Percentiles rank a stretch among this genome's conserved stretches.
Evolutionary conservation across 2,888 invertebrate species (phyloP).

Genomic region (Dicranocentrus wangi): DNA sequence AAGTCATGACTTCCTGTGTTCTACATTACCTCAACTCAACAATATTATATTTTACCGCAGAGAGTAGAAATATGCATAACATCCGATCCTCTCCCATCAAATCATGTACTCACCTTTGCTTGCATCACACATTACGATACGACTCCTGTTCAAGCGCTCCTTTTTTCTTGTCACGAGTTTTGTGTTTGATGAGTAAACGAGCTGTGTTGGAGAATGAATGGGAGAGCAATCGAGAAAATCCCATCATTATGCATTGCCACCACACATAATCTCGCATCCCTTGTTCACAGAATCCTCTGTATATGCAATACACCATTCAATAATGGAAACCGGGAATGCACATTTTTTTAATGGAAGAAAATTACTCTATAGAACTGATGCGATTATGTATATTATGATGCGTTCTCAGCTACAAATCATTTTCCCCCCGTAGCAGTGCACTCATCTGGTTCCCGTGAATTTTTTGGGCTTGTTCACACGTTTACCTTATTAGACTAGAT

Average conservation of each 20-base stretch:
- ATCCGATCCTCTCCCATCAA: no score
- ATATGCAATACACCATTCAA: background rate
- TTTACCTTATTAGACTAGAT: conserved; percentile 13
- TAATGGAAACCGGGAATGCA: conserved; percentile 5
- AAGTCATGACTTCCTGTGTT: conserved; percentile 50
- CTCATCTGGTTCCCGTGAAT: background rate
- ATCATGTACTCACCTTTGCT: no score
- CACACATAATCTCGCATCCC: no score
- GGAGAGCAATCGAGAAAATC: conserved; percentile 26
- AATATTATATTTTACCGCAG: no score
- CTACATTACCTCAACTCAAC: no score
- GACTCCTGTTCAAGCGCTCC: conserved; percentile 21
- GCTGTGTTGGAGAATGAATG: background rate
- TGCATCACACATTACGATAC: no score
- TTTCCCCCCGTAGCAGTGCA: no score
- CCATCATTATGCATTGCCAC: no score
- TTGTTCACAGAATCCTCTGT: no score
- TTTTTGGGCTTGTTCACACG: conserved; percentile 42
- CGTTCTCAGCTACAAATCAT: no score
- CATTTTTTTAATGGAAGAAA: background rate
- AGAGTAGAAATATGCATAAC: background rate
- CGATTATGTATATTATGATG: no score
- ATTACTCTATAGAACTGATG: no score
- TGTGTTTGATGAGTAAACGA: conserved; percentile 34
- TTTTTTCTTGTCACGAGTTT: conserved; percentile 32